A percentile compares a stretch with the other conserved stretches of the same genome.
Conservation (phyloP, 2,113 vertebrate species). For the Ptyas mucosa region DNA sequence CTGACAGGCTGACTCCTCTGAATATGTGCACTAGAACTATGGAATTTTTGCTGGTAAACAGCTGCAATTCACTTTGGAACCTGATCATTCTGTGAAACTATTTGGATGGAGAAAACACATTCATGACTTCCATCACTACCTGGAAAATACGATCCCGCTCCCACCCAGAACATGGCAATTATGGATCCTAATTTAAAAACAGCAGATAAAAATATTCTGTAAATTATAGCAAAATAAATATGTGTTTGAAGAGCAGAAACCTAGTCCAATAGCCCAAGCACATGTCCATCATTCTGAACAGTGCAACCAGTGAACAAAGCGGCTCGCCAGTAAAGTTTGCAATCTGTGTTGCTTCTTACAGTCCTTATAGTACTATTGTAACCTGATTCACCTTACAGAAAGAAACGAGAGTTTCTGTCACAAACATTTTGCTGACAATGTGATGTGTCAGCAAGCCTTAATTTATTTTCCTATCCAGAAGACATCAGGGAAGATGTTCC, state of each 20-base stretch:
- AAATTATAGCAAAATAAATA: background rate
- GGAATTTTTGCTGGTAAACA: background rate
- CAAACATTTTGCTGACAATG: background rate
- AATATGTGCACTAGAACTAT: background rate
- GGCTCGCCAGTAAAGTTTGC: background rate
- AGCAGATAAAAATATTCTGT: background rate
- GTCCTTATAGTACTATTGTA: background rate
- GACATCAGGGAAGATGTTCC: background rate
- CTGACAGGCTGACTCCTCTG: background rate
- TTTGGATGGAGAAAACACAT: background rate
- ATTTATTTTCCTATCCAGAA: background rate
- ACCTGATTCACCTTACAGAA: background rate
- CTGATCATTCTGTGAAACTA: background rate
- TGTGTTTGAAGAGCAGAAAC: background rate
- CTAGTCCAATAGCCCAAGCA: background rate
- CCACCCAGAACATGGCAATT: background rate
- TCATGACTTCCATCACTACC: background rate
- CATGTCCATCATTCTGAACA: background rate
- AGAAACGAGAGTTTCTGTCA: background rate
- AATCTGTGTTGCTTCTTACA: background rate
- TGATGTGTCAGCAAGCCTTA: background rate
- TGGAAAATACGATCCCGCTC: background rate
- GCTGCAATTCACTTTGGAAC: background rate
- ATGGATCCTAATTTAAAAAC: background rate
- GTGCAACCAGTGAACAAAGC: background rate